phyloP scores from a whole-genome alignment of 2,113 vertebrate genomes.

The Sialia sialis region DNA sequence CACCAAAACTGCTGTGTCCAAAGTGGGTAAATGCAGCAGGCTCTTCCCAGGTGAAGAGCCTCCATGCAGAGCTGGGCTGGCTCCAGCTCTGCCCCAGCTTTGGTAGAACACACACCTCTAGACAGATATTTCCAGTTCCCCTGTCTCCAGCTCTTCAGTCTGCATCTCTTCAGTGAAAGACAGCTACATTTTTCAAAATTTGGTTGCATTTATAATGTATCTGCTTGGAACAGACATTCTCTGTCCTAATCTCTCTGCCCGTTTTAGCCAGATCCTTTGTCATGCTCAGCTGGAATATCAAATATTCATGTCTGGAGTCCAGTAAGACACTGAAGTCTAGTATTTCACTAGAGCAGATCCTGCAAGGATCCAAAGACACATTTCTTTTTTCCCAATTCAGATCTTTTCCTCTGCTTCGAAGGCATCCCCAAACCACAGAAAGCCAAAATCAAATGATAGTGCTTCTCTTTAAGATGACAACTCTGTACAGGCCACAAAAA shows the following conservation, averaged over 20 bases:
- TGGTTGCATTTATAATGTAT: neutral
- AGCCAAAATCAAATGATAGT: accelerated
- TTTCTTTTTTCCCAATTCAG: neutral
- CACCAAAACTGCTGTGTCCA: neutral
- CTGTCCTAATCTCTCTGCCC: neutral
- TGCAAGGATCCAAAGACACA: accelerated
- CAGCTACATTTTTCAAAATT: neutral
- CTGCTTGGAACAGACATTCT: neutral
- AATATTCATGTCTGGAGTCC: neutral
- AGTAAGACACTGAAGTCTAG: neutral
- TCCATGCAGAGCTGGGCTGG: neutral
- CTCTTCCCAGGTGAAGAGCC: neutral
- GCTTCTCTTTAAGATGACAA: neutral
- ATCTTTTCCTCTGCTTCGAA: neutral
- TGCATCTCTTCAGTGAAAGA: neutral
- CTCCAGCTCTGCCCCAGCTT: neutral
- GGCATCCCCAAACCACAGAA: neutral
- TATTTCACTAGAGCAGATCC: neutral
- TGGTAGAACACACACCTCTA: neutral
- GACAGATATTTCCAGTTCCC: neutral
- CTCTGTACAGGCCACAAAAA: neutral
- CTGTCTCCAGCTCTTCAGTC: neutral
- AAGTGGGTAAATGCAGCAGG: accelerated
- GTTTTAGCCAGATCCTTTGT: neutral
- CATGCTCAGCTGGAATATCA: neutral